A percentile compares a stretch with the other conserved stretches of the same genome.
Evolutionary conservation across 2,797 vertebrate genomes (phyloP).

Genomic region (Pipistrellus kuhlii): DNA sequence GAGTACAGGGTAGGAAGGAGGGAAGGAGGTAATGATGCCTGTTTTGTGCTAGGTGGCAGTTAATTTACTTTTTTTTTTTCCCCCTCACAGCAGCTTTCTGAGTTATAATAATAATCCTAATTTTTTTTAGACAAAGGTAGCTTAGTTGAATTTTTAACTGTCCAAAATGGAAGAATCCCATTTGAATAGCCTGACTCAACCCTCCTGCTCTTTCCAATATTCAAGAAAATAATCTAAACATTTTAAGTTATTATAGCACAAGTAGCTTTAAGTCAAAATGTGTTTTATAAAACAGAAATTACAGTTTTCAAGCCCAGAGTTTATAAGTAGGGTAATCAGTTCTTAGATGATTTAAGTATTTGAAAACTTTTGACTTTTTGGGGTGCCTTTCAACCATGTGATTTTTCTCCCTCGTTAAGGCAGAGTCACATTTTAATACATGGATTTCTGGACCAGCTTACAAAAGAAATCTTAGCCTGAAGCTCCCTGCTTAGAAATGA

Average conservation of each 20-base stretch:
- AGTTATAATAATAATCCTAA: neutral
- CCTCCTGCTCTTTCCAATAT: neutral
- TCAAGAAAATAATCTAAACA: neutral
- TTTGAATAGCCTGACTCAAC: neutral
- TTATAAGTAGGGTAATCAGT: neutral
- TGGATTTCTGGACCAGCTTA: slow-evolving; percentile 15
- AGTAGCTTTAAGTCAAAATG: neutral
- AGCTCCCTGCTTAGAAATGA: slow-evolving; percentile 67
- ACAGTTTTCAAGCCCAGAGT: neutral
- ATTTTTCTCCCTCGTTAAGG: slow-evolving; percentile 20
- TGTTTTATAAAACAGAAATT: neutral
- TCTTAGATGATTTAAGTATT: neutral
- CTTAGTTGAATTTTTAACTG: neutral
- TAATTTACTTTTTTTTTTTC: neutral
- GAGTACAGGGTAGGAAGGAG: neutral
- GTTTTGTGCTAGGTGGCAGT: neutral
- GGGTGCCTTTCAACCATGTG: neutral
- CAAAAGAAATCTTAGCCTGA: slow-evolving; percentile 61
- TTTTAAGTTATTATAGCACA: neutral
- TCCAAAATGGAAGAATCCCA: neutral
- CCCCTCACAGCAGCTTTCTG: neutral
- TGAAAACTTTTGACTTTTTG: neutral
- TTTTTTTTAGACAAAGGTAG: neutral
- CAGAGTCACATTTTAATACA: slow-evolving; percentile 58
- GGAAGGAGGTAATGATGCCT: neutral